These are phyloP conservation scores for Semnornis frantzii DNA, from an alignment of 2,113 vertebrate genomes.

Conservation along the genomic window DNA sequence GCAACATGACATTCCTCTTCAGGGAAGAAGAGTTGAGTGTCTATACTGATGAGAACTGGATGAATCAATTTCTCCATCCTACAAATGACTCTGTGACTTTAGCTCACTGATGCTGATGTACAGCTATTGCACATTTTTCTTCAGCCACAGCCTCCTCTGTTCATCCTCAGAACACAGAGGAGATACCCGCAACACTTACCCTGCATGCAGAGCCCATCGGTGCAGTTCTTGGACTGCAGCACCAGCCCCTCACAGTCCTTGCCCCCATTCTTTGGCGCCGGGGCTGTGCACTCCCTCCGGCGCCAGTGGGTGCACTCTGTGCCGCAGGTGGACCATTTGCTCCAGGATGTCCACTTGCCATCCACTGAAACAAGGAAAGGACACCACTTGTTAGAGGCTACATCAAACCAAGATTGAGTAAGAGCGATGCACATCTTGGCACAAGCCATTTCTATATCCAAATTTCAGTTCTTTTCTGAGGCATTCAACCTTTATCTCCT, in stretches of 20 bases:
- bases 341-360: slow-evolving; percentile 93
- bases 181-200: slow-evolving; percentile 82
- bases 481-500: slow-evolving; percentile 43
- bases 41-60: background rate
- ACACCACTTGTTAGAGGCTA: background rate
- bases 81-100: background rate
- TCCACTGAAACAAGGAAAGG: slow-evolving; percentile 82
- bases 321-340: slow-evolving; percentile 94
- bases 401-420: background rate
- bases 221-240: slow-evolving; percentile 95
- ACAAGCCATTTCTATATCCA: background rate
- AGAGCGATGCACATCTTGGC: rapidly evolving
- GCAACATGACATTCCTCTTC: background rate
- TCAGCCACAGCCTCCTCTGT: too few species aligned
- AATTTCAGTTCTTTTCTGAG: slow-evolving; percentile 31
- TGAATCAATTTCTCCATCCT: background rate
- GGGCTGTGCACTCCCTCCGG: slow-evolving; percentile 89
- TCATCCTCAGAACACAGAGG: rapidly evolving
- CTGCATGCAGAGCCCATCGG: slow-evolving; percentile 94
- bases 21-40: background rate
- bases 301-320: slow-evolving; percentile 97
- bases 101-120: background rate
- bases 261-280: slow-evolving; percentile 90
- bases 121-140: background rate
- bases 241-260: slow-evolving; percentile 92